Evolutionary conservation across 2,797 vertebrate genomes (phyloP).

Genomic region (Pampus argenteus): DNA sequence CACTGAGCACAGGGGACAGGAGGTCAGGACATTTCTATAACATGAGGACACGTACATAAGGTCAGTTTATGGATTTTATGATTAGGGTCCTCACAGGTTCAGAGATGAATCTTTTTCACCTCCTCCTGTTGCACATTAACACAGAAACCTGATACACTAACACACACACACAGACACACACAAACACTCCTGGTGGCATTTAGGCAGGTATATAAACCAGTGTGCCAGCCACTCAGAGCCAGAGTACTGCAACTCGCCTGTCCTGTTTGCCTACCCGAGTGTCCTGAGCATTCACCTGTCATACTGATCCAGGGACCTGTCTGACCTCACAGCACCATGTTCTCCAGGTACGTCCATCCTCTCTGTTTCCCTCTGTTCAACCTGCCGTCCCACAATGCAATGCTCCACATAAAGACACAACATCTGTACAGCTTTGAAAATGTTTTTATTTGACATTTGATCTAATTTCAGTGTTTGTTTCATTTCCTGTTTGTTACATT

Average conservation of each 20-base stretch:
- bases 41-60: too few species aligned
- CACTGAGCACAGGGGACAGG: too few species aligned
- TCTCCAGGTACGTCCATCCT: conserved; percentile 60
- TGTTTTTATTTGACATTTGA: background rate
- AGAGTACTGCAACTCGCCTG: conserved; percentile 45
- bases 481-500: too few species aligned
- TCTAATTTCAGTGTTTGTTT: too few species aligned
- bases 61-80: too few species aligned
- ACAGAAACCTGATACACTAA: conserved; percentile 70
- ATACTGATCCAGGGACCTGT: conserved; percentile 46
- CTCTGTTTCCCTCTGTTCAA: background rate
- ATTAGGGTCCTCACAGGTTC: conserved; percentile 17
- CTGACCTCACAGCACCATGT: conserved; percentile 65
- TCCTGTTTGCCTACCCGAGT: conserved; percentile 27
- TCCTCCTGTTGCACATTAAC: conserved; percentile 23
- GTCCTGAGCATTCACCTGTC: conserved; percentile 26
- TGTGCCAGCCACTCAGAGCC: conserved; percentile 37
- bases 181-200: conserved; percentile 69
- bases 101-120: conserved; percentile 36
- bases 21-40: background rate
- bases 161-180: conserved; percentile 3
- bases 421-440: too few species aligned
- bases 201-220: conserved; percentile 79
- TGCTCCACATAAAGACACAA: too few species aligned
- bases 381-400: background rate